Base-by-base conservation (phyloP, 2,113 vertebrate species). In the Corvus hawaiiensis region DNA sequence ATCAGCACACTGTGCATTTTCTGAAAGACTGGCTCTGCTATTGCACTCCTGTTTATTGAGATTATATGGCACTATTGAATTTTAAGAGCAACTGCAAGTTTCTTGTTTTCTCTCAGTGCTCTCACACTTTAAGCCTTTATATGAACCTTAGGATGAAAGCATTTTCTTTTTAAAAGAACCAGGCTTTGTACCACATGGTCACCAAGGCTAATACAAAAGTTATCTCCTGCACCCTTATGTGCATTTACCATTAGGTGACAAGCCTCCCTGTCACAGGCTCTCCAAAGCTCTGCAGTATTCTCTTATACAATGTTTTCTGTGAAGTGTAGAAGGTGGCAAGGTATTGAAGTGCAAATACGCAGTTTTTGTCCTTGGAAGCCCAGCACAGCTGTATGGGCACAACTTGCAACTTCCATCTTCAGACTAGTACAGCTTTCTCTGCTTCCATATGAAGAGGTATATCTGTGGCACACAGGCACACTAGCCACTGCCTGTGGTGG, bases 301-400 rank as follows among this genome's bases (percentile, higher is more conserved):
- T 77, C 54, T n/a, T 27, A 26, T 9, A 5, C 19, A 69, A 6
- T 4, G 10, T 3, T 1, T 24, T 80, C 49, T 27, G 21, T 16
- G 44, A 89, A 37, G 26, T 0, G 0, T 3, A 55, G 30, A 83
- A 30, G 4, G 3, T 13, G 6, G 30, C 3, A 3, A 51, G 7
- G 2, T 17, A 26, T 3, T 35, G 8, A 77, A 64, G 8, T 20
- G 10, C 9, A 76, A 80, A 74, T 6, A 2, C 49, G 7, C 21
- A 49, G 4, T 0, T 58, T 61, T 78, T 46, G 23, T 59, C 28
- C 22, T 67, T 28, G 9, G 46, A 73, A 13, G 15, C 3, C 21
- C 30, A 76, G 33, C 12, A 43, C 6, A 43, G 15, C 27, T 27
- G 1, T 2, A 16, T 5, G 2, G 5, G 4, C 7, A 48, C 26